A percentile compares a stretch with the other conserved stretches of the same genome.
These are phyloP conservation scores for Prionailurus viverrinus DNA, from an alignment of 2,113 vertebrate genomes.

Conservation along the genomic window DNA sequence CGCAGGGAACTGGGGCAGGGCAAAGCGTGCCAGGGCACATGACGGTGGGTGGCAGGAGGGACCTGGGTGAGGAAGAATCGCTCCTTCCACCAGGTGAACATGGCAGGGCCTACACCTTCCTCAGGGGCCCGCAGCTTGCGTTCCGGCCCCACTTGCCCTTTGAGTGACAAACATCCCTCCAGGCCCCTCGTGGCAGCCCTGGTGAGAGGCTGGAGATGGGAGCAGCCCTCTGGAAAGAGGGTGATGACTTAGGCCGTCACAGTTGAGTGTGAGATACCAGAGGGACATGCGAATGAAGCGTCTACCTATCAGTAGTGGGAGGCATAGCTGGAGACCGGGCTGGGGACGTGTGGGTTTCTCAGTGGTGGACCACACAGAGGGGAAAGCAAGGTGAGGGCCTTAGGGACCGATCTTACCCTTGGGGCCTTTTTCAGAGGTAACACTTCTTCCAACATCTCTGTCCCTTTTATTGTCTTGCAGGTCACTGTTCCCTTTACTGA, in stretches of 20 bases:
- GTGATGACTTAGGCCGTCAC: background rate
- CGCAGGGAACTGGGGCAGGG: background rate
- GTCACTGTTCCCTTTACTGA: slow-evolving; percentile 84
- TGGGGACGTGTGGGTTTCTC: background rate
- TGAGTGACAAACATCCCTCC: background rate
- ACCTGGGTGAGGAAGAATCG: background rate
- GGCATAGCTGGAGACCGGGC: background rate
- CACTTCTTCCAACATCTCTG: background rate
- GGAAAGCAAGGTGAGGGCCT: background rate
- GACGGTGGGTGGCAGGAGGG: background rate
- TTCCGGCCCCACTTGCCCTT: background rate
- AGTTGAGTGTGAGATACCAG: background rate
- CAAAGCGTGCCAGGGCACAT: fast-evolving
- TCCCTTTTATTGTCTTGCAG: slow-evolving; percentile 70
- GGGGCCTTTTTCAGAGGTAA: background rate
- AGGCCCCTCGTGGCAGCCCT: background rate
- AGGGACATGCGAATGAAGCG: background rate
- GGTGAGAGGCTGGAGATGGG: background rate
- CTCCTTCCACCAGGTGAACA: background rate
- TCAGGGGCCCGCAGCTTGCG: background rate
- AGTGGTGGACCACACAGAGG: background rate
- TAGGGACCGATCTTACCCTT: background rate
- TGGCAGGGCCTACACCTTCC: fast-evolving
- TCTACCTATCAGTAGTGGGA: background rate
- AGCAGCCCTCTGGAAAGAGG: background rate